phyloP scores from a whole-genome alignment of 2,797 vertebrate species.

The Danionella dracula region DNA sequence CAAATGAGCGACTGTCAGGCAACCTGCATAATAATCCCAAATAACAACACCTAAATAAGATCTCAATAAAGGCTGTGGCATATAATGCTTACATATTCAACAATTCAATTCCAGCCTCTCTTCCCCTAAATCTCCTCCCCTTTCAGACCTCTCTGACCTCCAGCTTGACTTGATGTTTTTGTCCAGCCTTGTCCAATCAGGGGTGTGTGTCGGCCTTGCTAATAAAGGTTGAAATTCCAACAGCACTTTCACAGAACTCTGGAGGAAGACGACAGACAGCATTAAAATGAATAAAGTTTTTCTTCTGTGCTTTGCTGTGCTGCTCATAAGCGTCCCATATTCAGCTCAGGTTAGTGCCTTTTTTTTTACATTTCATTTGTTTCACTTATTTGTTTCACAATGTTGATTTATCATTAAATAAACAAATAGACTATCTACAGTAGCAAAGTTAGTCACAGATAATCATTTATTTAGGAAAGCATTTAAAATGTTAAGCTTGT shows the following conservation, averaged over 20 bases:
- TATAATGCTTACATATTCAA: too few species aligned
- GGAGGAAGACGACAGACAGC: not conserved
- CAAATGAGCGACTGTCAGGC: too few species aligned
- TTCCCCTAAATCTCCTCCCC: not conserved
- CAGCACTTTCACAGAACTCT: not conserved
- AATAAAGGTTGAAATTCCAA: not conserved
- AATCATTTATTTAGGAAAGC: too few species aligned
- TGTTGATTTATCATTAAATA: not conserved
- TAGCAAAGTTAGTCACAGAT: too few species aligned
- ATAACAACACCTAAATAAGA: too few species aligned
- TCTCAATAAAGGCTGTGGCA: too few species aligned
- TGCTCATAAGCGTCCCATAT: slow-evolving; percentile 10
- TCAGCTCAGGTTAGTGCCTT: not conserved
- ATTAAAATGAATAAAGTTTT: not conserved
- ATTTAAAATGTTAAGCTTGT: not conserved
- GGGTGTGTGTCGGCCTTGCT: not conserved
- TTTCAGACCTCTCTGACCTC: not conserved
- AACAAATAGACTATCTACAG: not conserved
- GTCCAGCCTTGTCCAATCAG: not conserved
- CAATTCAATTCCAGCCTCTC: not conserved
- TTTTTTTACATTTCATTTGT: not conserved
- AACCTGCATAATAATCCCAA: too few species aligned
- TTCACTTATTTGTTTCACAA: not conserved
- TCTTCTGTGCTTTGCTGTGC: not conserved
- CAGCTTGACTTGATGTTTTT: too few species aligned